phyloP scores from a whole-genome alignment of 1,140 invertebrate genomes.

The Dendrolimus kikuchii region DNA sequence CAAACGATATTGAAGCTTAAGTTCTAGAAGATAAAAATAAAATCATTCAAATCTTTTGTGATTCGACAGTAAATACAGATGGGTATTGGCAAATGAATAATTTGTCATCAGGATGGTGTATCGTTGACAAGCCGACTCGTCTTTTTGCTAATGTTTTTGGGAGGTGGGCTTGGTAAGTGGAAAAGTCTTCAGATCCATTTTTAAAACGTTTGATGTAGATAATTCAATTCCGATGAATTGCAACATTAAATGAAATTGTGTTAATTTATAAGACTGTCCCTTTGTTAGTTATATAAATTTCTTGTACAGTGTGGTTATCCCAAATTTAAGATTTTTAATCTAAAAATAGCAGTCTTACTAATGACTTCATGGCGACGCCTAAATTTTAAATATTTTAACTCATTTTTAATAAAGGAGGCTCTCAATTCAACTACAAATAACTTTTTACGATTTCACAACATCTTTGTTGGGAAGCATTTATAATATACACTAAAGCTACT shows the following conservation, averaged over 20 bases:
- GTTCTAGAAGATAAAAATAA: background rate
- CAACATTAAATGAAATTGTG: background rate
- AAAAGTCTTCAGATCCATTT: conserved; percentile 19
- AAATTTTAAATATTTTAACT: too few species aligned
- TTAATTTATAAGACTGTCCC: too few species aligned
- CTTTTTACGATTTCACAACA: too few species aligned
- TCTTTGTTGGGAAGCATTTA: too few species aligned
- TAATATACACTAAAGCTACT: too few species aligned
- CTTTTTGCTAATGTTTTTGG: conserved; percentile 24
- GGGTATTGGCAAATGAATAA: conserved; percentile 45
- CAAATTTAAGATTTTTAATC: too few species aligned
- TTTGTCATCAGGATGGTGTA: conserved; percentile 54
- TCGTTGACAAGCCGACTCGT: conserved; percentile 48
- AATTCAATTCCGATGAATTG: background rate
- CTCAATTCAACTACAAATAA: too few species aligned
- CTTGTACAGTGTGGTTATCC: too few species aligned
- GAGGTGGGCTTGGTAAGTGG: conserved; percentile 11
- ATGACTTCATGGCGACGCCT: too few species aligned
- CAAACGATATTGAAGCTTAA: conserved; percentile 17
- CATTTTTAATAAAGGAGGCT: too few species aligned
- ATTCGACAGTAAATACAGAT: conserved; percentile 12
- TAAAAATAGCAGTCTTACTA: too few species aligned
- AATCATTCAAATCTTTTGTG: conserved; percentile 6
- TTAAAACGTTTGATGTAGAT: conserved; percentile 1
- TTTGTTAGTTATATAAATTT: too few species aligned